Conservation (phyloP, 2,888 invertebrate genomes). For the Dastarcus helophoroides region DNA sequence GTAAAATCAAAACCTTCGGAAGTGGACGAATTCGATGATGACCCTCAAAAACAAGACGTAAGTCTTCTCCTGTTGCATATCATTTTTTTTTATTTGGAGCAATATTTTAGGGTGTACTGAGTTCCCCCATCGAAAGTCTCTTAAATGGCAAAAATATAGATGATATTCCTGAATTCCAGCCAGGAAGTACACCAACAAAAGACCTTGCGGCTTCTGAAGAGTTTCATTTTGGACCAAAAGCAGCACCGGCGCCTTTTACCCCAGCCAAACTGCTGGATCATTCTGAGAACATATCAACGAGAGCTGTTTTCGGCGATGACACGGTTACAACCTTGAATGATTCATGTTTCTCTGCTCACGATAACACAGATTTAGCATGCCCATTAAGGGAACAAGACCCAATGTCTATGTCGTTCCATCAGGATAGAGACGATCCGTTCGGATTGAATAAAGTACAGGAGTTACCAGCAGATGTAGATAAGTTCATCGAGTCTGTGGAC, state of each 20-base stretch:
- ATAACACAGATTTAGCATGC: constrained; percentile 15
- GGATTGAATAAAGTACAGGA: constrained; percentile 49
- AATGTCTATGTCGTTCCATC: constrained; percentile 55
- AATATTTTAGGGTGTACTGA: no score
- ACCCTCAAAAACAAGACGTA: constrained; percentile 33
- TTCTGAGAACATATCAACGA: constrained; percentile 40
- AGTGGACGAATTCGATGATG: constrained; percentile 43
- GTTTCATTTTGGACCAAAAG: constrained; percentile 52
- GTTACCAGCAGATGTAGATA: constrained; percentile 42
- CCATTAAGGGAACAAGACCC: constrained; percentile 52
- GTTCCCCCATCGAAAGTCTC: no score
- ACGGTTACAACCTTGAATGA: constrained; percentile 29
- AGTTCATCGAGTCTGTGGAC: constrained; percentile 21
- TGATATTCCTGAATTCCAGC: constrained; percentile 34
- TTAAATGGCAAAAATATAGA: constrained; percentile 32
- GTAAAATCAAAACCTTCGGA: constrained; percentile 53
- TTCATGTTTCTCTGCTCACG: constrained; percentile 29
- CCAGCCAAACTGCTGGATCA: constrained; percentile 33
- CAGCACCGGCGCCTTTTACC: constrained; percentile 41
- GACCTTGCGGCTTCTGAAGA: constrained; percentile 32
- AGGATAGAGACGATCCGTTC: constrained; percentile 47
- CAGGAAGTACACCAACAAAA: constrained; percentile 17
- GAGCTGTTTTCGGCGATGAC: constrained; percentile 42
- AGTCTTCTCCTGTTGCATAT: constrained; percentile 1
- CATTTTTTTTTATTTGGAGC: no score